Conservation (phyloP, 30 jellyfish, hydroid and myxozoan genomes). For the Hydractinia symbiolongicarpus region DNA sequence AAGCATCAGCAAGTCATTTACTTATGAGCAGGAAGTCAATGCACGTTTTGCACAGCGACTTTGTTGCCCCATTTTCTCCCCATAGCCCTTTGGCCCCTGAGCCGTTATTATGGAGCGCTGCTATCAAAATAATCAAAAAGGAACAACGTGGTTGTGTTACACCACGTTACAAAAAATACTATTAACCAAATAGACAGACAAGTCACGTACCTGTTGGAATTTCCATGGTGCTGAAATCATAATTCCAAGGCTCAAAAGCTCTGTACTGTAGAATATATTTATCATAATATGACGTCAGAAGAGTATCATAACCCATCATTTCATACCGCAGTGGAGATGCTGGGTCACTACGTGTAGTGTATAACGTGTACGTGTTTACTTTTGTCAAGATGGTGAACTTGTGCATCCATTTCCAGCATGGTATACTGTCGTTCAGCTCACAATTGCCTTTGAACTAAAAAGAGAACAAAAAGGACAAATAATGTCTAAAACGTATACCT, state of each 20-base stretch:
- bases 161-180: too few species aligned
- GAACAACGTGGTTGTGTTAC: too few species aligned
- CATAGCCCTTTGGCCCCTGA: too few species aligned
- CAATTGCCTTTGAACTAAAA: constrained; percentile 71
- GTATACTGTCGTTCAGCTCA: constrained; percentile 48
- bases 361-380: constrained; percentile 64
- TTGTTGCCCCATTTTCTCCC: too few species aligned
- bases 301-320: constrained; percentile 93
- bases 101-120: too few species aligned
- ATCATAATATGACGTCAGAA: constrained; percentile 81
- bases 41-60: too few species aligned
- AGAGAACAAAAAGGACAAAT: neutral
- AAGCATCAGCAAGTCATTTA: too few species aligned
- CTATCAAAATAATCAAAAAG: too few species aligned
- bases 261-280: constrained; percentile 65
- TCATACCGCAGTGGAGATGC: constrained; percentile 78
- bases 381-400: constrained; percentile 68
- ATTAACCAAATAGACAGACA: neutral
- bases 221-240: constrained; percentile 48
- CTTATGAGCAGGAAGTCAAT: too few species aligned
- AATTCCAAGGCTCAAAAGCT: constrained; percentile 65
- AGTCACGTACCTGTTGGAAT: constrained; percentile 65
- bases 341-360: constrained; percentile 68
- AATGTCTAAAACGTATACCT: neutral
- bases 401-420: constrained; percentile 76